Conservation (phyloP, 2,113 vertebrate species). For the Helogale parvula region DNA sequence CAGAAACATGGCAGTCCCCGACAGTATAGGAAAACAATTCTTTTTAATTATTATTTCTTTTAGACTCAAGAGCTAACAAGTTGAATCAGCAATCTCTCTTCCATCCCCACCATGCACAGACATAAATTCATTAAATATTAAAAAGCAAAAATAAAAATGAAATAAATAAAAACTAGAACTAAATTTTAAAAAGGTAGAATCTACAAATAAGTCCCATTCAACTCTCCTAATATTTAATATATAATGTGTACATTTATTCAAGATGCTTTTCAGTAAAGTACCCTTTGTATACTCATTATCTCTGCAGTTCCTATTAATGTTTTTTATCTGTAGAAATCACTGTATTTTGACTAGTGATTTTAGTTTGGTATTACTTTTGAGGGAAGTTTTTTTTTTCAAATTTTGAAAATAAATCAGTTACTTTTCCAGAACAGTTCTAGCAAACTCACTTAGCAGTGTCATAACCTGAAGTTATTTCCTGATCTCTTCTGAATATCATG, state of each 20-base stretch:
- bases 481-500: neutral
- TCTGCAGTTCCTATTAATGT: neutral
- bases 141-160: neutral
- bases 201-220: neutral
- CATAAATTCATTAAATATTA: neutral
- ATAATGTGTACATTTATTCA: neutral
- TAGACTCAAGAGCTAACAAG: neutral
- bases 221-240: neutral
- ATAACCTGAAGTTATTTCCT: neutral
- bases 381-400: neutral
- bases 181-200: neutral
- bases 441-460: neutral
- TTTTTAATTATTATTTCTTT: neutral
- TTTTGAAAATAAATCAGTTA: neutral
- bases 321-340: neutral
- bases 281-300: neutral
- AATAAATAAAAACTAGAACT: neutral
- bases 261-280: neutral
- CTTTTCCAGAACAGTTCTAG: neutral
- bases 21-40: neutral
- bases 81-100: neutral
- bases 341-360: constrained; percentile 21
- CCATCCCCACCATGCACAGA: neutral
- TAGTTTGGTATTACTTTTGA: neutral
- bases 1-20: no score